Evolutionary conservation across 2,888 invertebrate genomes (phyloP).

Genomic region (Rambutsinella grinnellia): DNA sequence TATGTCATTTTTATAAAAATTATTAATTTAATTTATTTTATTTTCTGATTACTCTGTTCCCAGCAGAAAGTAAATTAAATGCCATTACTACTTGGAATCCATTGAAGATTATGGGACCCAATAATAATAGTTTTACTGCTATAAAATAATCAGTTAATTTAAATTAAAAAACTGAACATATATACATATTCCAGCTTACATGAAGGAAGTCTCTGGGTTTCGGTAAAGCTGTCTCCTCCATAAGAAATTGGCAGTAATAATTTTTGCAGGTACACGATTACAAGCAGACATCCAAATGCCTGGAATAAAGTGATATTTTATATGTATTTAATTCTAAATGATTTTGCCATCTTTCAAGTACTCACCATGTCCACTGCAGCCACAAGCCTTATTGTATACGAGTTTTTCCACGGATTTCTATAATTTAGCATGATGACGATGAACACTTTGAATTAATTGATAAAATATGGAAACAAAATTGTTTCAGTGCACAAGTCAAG

Average conservation of each 20-base stretch:
- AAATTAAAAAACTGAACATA: background rate
- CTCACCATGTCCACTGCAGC: constrained; percentile 43
- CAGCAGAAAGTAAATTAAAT: constrained; percentile 29
- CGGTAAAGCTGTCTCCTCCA: background rate
- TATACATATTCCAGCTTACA: background rate
- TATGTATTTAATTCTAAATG: background rate
- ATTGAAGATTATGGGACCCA: constrained; percentile 44
- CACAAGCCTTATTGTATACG: constrained; percentile 23
- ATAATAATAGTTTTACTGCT: constrained; percentile 34
- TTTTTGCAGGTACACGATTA: constrained; percentile 30
- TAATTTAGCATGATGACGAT: constrained; percentile 1
- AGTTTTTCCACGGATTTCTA: constrained; percentile 30
- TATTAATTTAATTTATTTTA: no score
- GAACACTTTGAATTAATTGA: background rate
- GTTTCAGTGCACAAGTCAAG: no score
- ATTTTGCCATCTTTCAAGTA: no score
- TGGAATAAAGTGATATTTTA: background rate
- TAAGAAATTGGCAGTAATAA: constrained; percentile 10
- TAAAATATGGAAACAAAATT: background rate
- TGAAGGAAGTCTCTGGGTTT: constrained; percentile 18
- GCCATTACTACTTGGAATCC: constrained; percentile 45
- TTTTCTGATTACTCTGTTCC: constrained; percentile 19
- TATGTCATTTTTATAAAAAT: constrained; percentile 1
- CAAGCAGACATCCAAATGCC: constrained; percentile 36
- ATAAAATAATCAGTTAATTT: background rate